Conservation (phyloP, 2,113 vertebrate genomes). For the Girardinichthys multiradiatus region DNA sequence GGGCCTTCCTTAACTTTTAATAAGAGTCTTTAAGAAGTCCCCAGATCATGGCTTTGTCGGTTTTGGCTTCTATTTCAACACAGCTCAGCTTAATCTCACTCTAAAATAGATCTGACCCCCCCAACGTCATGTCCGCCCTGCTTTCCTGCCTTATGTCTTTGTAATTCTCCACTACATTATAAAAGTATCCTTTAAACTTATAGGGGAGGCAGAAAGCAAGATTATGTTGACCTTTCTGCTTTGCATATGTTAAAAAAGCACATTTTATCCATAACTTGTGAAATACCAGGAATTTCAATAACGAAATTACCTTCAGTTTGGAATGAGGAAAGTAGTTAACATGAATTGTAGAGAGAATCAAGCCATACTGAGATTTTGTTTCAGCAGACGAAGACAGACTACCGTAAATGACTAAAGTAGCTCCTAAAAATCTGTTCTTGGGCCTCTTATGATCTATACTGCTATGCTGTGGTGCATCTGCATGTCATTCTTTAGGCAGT, state of each 20-base stretch:
- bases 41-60: constrained; percentile 69
- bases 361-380: neutral
- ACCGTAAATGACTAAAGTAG: neutral
- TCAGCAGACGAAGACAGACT: neutral
- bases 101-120: constrained; percentile 63
- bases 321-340: neutral
- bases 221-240: constrained; percentile 16
- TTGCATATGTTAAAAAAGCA: neutral
- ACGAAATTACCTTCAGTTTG: neutral
- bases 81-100: constrained; percentile 65
- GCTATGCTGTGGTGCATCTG: constrained; percentile 39
- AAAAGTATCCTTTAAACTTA: constrained; percentile 50
- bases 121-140: constrained; percentile 8
- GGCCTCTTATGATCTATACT: constrained; percentile 7
- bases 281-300: constrained; percentile 6
- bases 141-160: neutral
- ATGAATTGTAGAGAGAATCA: neutral
- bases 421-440: constrained; percentile 19
- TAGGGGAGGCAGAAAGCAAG: constrained; percentile 22
- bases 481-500: constrained; percentile 67
- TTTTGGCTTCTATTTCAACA: constrained; percentile 68
- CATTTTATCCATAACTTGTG: neutral
- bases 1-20: constrained; percentile 75
- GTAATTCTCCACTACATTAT: constrained; percentile 37
- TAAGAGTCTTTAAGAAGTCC: constrained; percentile 79